Evolutionary conservation across 2,888 invertebrate genomes (phyloP).

Genomic region (Chymomyza fuscimana): DNA sequence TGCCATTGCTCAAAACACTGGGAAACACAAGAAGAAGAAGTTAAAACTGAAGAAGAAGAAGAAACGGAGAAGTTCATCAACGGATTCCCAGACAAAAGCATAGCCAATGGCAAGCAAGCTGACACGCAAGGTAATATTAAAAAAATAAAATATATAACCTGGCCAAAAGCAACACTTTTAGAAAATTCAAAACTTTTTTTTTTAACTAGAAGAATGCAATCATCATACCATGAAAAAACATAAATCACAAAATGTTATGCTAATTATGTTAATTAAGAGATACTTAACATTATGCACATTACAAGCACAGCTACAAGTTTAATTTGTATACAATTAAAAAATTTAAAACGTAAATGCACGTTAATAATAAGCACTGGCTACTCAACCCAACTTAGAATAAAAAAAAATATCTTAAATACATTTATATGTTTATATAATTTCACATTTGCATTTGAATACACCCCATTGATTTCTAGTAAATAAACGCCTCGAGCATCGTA

Average conservation of each 20-base stretch:
- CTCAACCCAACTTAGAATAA: not conserved
- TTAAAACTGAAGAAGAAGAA: slow-evolving; percentile 16
- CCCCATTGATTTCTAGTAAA: slow-evolving; percentile 1
- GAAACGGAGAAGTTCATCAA: not conserved
- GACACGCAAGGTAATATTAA: not conserved
- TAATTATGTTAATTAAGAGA: not conserved
- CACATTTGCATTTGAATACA: slow-evolving; percentile 61
- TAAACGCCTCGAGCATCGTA: slow-evolving; percentile 4
- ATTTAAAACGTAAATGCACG: not conserved
- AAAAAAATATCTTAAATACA: not conserved
- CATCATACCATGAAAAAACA: not conserved
- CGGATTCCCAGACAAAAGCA: slow-evolving; percentile 4
- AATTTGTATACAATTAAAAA: not conserved
- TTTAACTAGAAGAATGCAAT: slow-evolving; percentile 2
- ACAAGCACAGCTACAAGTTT: not conserved
- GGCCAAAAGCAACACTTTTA: not conserved
- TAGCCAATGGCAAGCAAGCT: slow-evolving; percentile 9
- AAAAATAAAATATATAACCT: not conserved
- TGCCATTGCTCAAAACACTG: slow-evolving; percentile 61
- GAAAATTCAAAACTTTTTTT: not conserved
- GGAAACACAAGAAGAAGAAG: slow-evolving; percentile 35
- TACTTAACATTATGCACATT: not conserved
- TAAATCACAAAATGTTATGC: not conserved
- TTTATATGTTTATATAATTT: slow-evolving; percentile 47
- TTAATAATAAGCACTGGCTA: not conserved